Conservation (phyloP, 64 coral and sea anemone species). For the Actinia tenebrosa region DNA sequence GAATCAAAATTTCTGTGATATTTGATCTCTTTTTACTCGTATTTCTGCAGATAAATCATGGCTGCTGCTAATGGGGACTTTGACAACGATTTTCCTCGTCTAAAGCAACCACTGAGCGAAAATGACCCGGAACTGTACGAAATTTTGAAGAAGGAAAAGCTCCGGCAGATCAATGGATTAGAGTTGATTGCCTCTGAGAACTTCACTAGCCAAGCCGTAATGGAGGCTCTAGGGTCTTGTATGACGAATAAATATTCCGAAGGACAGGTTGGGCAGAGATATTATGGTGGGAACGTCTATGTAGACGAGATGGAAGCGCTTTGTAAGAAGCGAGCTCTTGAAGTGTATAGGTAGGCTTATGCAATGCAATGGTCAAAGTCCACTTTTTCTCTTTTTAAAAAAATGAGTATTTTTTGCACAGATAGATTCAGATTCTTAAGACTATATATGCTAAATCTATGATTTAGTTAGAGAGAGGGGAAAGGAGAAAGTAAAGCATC, state of each 20-base stretch:
- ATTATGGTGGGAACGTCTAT: conserved; percentile 96
- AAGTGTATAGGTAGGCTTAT: conserved; percentile 59
- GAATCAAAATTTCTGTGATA: background rate
- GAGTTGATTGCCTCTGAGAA: conserved; percentile 98
- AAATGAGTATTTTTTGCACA: too few relatives aligned
- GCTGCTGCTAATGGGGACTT: conserved; percentile 25
- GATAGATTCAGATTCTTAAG: too few relatives aligned
- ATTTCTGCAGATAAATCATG: conserved; percentile 10
- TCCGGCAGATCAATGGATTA: conserved; percentile 76
- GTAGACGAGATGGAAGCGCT: conserved; percentile 92
- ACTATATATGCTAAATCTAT: too few relatives aligned
- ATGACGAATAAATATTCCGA: conserved; percentile 99
- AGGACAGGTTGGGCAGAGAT: conserved; percentile 88
- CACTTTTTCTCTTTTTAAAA: too few relatives aligned
- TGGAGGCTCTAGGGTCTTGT: conserved; percentile 86
- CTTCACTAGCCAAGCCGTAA: conserved; percentile 93
- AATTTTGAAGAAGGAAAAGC: conserved; percentile 95
- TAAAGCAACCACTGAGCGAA: conserved; percentile 53
- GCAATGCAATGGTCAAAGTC: background rate
- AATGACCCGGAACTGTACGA: conserved; percentile 91
- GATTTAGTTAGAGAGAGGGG: too few relatives aligned
- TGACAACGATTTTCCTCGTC: conserved; percentile 25
- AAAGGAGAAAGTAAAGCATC: too few relatives aligned
- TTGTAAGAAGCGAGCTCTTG: conserved; percentile 81
- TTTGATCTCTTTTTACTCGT: background rate